Percentiles rank a stretch among this genome's conserved stretches.
phyloP scores from a whole-genome alignment of 2,113 vertebrate species.

The Nannobrachium achirus region DNA sequence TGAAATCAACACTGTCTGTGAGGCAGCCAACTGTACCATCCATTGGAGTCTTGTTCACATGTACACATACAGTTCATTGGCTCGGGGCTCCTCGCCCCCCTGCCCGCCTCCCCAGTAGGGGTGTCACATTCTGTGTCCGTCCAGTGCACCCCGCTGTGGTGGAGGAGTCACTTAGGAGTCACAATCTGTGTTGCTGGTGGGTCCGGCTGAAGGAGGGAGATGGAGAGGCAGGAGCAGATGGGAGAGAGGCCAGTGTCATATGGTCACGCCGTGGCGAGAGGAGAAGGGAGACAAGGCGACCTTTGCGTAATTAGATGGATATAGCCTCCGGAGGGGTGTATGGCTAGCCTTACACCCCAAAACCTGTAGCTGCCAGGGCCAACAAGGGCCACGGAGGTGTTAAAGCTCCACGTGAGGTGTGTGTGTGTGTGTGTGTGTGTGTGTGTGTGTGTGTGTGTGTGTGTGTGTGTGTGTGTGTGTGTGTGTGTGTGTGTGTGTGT shows the following conservation, averaged over 20 bases:
- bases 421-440: too few relatives aligned
- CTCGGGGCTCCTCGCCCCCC: too few relatives aligned
- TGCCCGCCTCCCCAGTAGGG: too few relatives aligned
- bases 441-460: too few relatives aligned
- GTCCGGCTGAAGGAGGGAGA: constrained; percentile 28
- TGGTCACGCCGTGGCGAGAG: constrained; percentile 47
- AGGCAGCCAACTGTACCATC: too few relatives aligned
- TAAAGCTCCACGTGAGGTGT: not conserved
- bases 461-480: too few relatives aligned
- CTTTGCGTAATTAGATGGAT: constrained; percentile 55
- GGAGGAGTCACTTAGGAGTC: constrained; percentile 68
- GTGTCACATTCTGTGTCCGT: not conserved
- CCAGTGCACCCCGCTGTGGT: constrained; percentile 56
- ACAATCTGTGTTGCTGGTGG: constrained; percentile 74
- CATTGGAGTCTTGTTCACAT: too few relatives aligned
- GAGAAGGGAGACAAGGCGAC: constrained; percentile 40
- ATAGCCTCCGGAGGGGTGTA: constrained; percentile 29
- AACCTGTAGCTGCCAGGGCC: constrained; percentile 46
- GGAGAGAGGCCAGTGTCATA: constrained; percentile 55
- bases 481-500: too few relatives aligned
- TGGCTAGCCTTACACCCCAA: constrained; percentile 27
- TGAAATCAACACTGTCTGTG: too few relatives aligned
- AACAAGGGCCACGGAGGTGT: not conserved
- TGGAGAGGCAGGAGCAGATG: constrained; percentile 56
- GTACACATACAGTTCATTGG: too few relatives aligned